Evolutionary conservation across 2,888 invertebrate genomes (phyloP), one percentile per base, ranked within the genome.

Genomic region (Pheosia tremula): DNA sequence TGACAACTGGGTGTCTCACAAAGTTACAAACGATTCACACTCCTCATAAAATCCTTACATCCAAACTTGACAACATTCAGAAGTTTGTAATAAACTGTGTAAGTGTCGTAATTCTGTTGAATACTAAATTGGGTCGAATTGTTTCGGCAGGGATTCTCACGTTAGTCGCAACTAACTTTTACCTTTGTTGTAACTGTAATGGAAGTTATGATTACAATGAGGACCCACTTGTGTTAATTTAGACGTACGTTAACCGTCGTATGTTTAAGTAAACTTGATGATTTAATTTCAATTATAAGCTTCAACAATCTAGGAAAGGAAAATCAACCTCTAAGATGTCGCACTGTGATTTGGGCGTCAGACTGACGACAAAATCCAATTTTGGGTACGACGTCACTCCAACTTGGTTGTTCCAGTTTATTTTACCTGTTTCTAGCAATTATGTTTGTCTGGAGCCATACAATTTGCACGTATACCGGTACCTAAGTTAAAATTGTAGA

Each of bases 111-210:
- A 80, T 81, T 77, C 64, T 61, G 71, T 71, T 67, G 69, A 68
- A 76, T 80, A 72, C 65, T 62, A 75, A 77, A 81, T 80, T 79
- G 68, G 72, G 66, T 69, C 65, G 68, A 77, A 81, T 77, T 79
- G 71, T 77, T 72, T 72, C 66, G 58, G 56, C 64, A 64, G 63
- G 57, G 61, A 72, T 62, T 69, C 63, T 53, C 67, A 60, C 59
- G 60, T 62, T 57, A 64, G 58, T 50, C 43, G 62, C 59, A 60
- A 66, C 66, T 67, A 82, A 80, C 74, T 81, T 82, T 81, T 78
- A 75, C 77, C 69, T 70, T 77, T 79, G 81, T 80, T 72, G 63
- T 67, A 76, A 78, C 74, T 77, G 74, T 71, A 63, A 57, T 62
- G 58, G 65, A 72, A 78, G 75, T 75, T 80, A 69, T 68, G 74